phyloP scores from a whole-genome alignment of 2,888 invertebrate genomes.

The Hymenopus coronatus region DNA sequence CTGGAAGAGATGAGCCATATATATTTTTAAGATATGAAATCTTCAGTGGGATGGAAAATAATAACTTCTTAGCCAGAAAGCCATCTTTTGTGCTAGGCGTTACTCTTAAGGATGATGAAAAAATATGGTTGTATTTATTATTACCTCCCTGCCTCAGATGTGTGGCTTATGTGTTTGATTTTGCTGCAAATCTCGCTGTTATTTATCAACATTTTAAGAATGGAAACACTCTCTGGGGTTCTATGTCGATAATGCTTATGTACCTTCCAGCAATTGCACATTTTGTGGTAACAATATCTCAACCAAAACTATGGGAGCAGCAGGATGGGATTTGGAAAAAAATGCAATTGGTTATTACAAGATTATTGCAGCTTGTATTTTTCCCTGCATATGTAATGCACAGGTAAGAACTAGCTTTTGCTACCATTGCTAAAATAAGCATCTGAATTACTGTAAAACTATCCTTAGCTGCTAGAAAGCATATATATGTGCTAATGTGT shows the following conservation, averaged over 20 bases:
- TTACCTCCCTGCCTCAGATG: constrained; percentile 59
- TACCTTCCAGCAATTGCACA: constrained; percentile 56
- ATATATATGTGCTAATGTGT: too few species aligned
- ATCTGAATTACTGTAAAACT: too few species aligned
- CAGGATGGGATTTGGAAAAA: background rate
- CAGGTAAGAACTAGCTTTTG: constrained; percentile 48
- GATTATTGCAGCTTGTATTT: constrained; percentile 50
- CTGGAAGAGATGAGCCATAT: background rate
- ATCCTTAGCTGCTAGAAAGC: too few species aligned
- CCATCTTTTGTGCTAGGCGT: constrained; percentile 27
- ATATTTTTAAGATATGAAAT: background rate
- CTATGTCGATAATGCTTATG: constrained; percentile 50
- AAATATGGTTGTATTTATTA: constrained; percentile 53
- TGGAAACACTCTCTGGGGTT: constrained; percentile 39
- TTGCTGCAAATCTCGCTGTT: constrained; percentile 65
- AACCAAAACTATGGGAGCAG: constrained; percentile 45
- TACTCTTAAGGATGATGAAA: constrained; percentile 43
- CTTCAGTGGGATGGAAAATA: background rate
- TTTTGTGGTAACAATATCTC: constrained; percentile 45
- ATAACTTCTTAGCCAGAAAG: constrained; percentile 34
- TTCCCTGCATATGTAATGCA: constrained; percentile 63
- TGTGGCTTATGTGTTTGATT: constrained; percentile 62
- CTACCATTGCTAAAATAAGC: too few species aligned
- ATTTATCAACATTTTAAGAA: constrained; percentile 55
- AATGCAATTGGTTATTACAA: constrained; percentile 14